Percentiles rank a stretch among this genome's conserved stretches.
Evolutionary conservation across 64 coral and sea anemone genomes (phyloP).

Genomic region (Montipora cactus): DNA sequence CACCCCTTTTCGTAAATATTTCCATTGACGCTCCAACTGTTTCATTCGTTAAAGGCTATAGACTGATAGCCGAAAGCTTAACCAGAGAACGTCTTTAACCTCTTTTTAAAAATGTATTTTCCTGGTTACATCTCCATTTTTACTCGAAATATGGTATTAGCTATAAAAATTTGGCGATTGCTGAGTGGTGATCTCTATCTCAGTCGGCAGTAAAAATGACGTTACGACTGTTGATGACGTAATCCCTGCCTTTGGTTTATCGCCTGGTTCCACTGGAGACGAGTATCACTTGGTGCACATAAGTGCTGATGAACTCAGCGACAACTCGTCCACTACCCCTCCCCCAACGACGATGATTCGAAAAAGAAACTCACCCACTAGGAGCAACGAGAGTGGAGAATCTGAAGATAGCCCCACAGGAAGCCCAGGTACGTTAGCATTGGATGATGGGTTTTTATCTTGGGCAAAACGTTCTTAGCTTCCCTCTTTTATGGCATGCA

Average conservation of each 20-base stretch:
- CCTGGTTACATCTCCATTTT: no score
- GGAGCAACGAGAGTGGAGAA: background rate
- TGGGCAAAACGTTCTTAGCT: no score
- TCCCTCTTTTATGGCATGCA: no score
- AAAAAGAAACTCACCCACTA: constrained; percentile 41
- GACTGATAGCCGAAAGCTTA: no score
- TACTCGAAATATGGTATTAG: no score
- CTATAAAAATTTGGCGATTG: background rate
- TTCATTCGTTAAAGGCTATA: no score
- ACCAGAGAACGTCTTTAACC: no score
- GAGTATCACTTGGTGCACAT: constrained; percentile 49
- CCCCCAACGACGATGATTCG: constrained; percentile 20
- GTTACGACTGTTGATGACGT: background rate
- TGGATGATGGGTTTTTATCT: no score
- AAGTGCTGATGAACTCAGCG: constrained; percentile 16
- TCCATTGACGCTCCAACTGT: no score
- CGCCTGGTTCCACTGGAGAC: background rate
- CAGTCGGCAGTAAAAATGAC: background rate
- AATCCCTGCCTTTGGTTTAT: background rate
- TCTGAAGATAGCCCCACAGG: constrained; percentile 24
- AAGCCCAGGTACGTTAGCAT: background rate
- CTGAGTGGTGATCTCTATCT: background rate
- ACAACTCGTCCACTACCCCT: constrained; percentile 1
- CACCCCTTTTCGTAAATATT: no score
- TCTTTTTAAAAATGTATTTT: no score